Evolutionary conservation across 2,113 vertebrate species (phyloP), one percentile per base, ranked within the genome.

Genomic region (Petromus typicus): DNA sequence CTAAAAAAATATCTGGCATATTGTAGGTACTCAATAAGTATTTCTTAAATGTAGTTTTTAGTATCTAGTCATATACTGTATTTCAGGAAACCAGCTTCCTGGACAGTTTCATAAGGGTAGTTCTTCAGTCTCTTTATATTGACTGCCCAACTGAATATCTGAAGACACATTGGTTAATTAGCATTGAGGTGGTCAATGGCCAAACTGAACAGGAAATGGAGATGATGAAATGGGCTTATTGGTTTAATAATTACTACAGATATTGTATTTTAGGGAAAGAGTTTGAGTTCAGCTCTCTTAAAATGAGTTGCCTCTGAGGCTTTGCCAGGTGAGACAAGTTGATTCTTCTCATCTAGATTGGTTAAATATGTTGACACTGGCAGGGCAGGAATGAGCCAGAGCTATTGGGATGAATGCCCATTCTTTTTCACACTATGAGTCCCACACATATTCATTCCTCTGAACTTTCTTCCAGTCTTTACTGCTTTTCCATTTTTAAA

Each of bases 401-500:
- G 6, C 63, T 45, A 3, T 61, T 66, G 73, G 69, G 27, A 57
- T 54, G 67, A 86, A 48, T n/a, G 25, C 13, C 20, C 11, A 25
- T 16, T 17, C 51, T 63, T 89, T 86, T 57, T 73, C 4, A 23
- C 89, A 89, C 11, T 56, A 89, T 71, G 45, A 25, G 5, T 17
- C 12, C 61, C 43, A 34, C 12, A 13, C 61, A 56, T 71, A 78
- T 69, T 94, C n/a, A 43, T 91, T 91, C 40, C 25, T 92, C 86
- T 92, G 32, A 75, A 90, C 34, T 81, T 95, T 67, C n/a, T 93
- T 79, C 43, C 37, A 11, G 23, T 75, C 48, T 59, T 63, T 86
- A 17, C 54, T 81, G 1, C 79, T n/a, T 64, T n/a, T 81, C 51
- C 63, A 51, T 30, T 63, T 94, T 61, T n/a, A 45, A 92, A 73